phyloP scores from a whole-genome alignment of 2,888 invertebrate genomes.

The Didymodactylos carnosus region DNA sequence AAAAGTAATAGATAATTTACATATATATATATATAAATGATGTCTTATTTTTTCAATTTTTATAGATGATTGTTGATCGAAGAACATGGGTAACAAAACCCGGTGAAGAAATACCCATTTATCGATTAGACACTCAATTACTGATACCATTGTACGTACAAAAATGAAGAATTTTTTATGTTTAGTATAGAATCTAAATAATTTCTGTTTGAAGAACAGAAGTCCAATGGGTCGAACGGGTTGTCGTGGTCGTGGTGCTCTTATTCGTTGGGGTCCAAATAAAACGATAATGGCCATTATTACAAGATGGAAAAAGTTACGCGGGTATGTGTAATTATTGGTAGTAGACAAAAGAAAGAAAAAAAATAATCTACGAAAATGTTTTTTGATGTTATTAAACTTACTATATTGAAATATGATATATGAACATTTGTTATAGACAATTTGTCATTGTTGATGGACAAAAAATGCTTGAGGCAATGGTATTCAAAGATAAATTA shows the following conservation, averaged over 20 bases:
- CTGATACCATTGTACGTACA: background rate
- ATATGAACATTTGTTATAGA: no score
- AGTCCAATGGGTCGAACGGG: slow-evolving; percentile 34
- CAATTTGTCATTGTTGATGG: slow-evolving; percentile 21
- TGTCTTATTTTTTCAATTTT: background rate
- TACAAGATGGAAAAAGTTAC: slow-evolving; percentile 24
- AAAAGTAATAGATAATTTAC: background rate
- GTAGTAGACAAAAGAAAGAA: no score
- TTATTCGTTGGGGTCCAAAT: slow-evolving; percentile 34
- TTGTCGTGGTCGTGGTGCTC: slow-evolving; percentile 27
- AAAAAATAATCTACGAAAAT: no score
- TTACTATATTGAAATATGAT: no score
- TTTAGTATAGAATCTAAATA: background rate
- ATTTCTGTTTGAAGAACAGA: slow-evolving; percentile 17
- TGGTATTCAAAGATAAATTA: slow-evolving; percentile 20
- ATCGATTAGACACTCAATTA: background rate
- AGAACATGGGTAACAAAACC: slow-evolving; percentile 21
- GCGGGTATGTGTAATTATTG: slow-evolving; percentile 18
- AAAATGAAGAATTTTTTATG: background rate
- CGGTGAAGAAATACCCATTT: background rate
- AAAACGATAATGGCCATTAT: slow-evolving; percentile 29
- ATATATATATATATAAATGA: background rate
- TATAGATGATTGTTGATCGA: slow-evolving; percentile 20
- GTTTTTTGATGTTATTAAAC: no score
- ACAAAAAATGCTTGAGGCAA: slow-evolving; percentile 23